Evolutionary conservation across 2,797 vertebrate genomes (phyloP).

Genomic region (Molossus alvarezi): DNA sequence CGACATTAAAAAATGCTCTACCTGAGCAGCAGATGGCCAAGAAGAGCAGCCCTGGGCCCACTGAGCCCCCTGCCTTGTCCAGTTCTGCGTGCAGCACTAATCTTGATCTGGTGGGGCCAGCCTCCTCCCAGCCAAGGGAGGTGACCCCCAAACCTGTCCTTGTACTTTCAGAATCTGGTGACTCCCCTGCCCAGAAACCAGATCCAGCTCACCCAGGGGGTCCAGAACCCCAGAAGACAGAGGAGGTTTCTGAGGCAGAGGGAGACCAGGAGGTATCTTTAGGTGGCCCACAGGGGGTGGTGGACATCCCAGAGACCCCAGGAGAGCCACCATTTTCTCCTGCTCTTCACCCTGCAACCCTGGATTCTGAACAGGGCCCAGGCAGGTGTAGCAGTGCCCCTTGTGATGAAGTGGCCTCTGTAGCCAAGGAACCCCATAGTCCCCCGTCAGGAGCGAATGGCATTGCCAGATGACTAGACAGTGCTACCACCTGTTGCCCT

Average conservation of each 20-base stretch:
- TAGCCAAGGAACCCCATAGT: not conserved
- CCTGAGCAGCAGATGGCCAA: not conserved
- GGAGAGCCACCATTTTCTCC: not conserved
- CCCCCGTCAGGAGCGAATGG: not conserved
- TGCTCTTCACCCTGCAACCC: rapidly evolving
- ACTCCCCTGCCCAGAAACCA: not conserved
- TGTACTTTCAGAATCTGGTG: not conserved
- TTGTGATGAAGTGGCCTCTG: rapidly evolving
- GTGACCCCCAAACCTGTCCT: not conserved
- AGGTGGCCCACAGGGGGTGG: too few species aligned
- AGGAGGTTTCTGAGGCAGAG: slow-evolving; percentile 8
- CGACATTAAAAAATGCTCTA: not conserved
- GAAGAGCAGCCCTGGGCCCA: not conserved
- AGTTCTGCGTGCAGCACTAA: not conserved
- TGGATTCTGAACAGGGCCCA: not conserved
- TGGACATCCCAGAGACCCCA: not conserved
- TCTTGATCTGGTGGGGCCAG: not conserved
- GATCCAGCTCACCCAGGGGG: not conserved
- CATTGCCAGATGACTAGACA: not conserved
- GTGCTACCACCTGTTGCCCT: not conserved
- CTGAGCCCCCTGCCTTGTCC: not conserved
- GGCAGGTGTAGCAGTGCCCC: not conserved
- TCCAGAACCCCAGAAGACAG: not conserved
- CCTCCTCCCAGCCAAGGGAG: not conserved
- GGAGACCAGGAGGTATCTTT: not conserved